These are phyloP conservation scores for Seladonia tumulorum DNA, from an alignment of 2,888 invertebrate genomes.

Conservation along the genomic window DNA sequence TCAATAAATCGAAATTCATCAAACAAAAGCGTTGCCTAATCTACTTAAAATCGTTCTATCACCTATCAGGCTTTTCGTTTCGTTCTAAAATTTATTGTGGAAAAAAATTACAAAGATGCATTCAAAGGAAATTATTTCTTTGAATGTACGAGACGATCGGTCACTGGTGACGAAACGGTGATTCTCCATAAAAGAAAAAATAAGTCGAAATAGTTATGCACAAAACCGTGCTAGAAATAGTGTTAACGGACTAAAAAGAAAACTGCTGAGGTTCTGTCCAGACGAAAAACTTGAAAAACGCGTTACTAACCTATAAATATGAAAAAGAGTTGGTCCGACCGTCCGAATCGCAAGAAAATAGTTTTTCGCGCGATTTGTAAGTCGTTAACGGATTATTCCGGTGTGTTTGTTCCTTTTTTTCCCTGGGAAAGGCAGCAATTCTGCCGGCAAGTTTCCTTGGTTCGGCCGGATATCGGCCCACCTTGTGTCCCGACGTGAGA, in stretches of 20 bases:
- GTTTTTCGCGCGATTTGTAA: slow-evolving; percentile 20
- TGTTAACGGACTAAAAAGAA: neutral
- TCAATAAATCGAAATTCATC: too few species aligned
- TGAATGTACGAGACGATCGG: neutral
- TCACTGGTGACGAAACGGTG: neutral
- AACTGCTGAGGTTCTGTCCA: too few species aligned
- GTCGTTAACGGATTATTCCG: slow-evolving; percentile 56
- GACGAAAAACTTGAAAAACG: neutral
- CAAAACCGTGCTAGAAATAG: neutral
- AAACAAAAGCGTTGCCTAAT: too few species aligned
- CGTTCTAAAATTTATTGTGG: too few species aligned
- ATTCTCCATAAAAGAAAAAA: neutral
- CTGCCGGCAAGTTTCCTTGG: slow-evolving; percentile 58
- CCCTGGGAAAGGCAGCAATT: slow-evolving; percentile 37
- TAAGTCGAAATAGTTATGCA: neutral
- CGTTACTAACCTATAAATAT: neutral
- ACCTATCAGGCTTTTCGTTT: too few species aligned
- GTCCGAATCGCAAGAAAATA: neutral
- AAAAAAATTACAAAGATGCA: too few species aligned
- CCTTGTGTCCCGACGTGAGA: slow-evolving; percentile 68
- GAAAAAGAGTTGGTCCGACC: neutral
- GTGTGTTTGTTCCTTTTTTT: slow-evolving; percentile 20
- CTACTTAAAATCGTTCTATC: too few species aligned
- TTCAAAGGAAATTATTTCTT: neutral
- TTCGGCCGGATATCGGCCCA: slow-evolving; percentile 55